Conservation (phyloP, 2,113 vertebrate genomes). For the Leptosomus discolor region DNA sequence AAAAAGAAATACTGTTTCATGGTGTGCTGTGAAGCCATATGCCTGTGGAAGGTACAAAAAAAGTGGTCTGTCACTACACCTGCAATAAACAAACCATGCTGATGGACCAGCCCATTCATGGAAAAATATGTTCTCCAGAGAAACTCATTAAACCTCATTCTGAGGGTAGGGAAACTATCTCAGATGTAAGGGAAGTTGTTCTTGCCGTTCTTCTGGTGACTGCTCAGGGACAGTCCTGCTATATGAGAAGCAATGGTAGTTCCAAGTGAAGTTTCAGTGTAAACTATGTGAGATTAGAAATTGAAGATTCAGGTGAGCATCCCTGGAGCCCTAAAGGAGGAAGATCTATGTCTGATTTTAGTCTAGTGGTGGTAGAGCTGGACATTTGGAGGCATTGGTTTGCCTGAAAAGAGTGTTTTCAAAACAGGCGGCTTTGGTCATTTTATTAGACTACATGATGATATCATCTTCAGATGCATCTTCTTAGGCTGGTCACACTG, state of each 20-base stretch:
- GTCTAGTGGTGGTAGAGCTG: background rate
- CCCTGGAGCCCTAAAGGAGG: background rate
- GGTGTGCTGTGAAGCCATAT: background rate
- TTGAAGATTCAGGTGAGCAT: background rate
- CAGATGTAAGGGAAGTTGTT: background rate
- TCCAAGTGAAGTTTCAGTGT: background rate
- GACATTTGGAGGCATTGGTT: background rate
- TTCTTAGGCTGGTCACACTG: background rate
- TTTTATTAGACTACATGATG: background rate
- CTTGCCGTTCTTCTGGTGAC: background rate
- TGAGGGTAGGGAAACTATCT: background rate
- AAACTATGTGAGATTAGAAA: background rate
- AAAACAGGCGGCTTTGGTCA: background rate
- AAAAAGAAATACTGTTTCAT: background rate
- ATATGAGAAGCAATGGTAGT: rapidly evolving
- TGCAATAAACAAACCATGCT: background rate
- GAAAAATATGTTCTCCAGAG: background rate
- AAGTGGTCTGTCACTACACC: background rate
- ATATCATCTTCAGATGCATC: background rate
- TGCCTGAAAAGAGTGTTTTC: background rate
- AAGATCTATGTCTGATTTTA: background rate
- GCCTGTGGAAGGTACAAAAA: background rate
- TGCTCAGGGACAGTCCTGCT: background rate
- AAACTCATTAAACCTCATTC: background rate
- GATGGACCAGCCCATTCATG: background rate